Conservation (phyloP, 2,113 vertebrate genomes). For the Murina feae region DNA sequence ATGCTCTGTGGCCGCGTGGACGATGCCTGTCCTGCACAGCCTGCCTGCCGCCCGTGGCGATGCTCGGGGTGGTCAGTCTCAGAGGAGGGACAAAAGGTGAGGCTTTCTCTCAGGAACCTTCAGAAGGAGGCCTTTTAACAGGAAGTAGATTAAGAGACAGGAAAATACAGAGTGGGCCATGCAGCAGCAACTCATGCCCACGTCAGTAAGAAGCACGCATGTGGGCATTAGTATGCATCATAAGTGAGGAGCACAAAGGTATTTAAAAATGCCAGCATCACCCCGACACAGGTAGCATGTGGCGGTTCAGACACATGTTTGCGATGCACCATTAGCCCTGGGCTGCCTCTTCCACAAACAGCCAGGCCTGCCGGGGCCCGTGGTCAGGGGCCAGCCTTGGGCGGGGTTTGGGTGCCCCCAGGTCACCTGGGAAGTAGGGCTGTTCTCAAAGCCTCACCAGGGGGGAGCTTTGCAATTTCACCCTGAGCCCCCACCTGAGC, state of each 20-base stretch:
- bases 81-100: constrained; percentile 57
- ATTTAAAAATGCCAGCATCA: constrained; percentile 44
- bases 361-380: constrained; percentile 54
- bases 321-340: constrained; percentile 55
- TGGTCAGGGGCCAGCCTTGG: constrained; percentile 63
- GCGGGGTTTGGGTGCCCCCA: background rate
- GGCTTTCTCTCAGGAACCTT: constrained; percentile 66
- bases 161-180: constrained; percentile 43
- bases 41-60: background rate
- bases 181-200: constrained; percentile 55
- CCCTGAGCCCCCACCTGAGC: constrained; percentile 73
- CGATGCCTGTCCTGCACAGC: background rate
- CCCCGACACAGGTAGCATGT: constrained; percentile 41
- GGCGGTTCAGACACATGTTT: constrained; percentile 44
- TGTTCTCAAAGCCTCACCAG: constrained; percentile 74
- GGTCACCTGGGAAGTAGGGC: constrained; percentile 63
- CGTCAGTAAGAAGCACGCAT: constrained; percentile 59
- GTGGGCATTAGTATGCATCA: background rate
- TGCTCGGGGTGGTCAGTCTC: background rate
- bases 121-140: constrained; percentile 65
- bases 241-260: background rate
- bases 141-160: constrained; percentile 54
- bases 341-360: constrained; percentile 52
- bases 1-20: background rate
- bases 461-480: constrained; percentile 70